phyloP scores from a whole-genome alignment of 2,113 vertebrate species.

The Strigops habroptila region DNA sequence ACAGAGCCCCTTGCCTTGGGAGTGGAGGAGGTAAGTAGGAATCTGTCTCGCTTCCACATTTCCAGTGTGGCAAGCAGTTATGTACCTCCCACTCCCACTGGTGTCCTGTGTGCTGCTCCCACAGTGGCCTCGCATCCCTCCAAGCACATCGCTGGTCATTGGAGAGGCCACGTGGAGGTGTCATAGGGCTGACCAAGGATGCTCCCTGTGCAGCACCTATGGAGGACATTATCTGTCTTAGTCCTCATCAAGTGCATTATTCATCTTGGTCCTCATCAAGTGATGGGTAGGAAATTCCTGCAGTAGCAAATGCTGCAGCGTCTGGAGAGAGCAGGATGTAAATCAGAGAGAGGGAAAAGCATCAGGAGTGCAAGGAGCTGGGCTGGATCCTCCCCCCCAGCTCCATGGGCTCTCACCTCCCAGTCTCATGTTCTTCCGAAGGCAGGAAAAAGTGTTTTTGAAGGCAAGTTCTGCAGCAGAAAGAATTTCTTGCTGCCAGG shows the following conservation, averaged over 20 bases:
- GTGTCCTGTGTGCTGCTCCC: not conserved
- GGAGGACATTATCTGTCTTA: not conserved
- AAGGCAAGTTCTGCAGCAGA: not conserved
- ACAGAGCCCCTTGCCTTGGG: no score
- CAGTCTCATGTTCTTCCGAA: accelerated
- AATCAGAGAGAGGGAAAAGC: not conserved
- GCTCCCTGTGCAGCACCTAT: not conserved
- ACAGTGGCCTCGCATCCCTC: not conserved
- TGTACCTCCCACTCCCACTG: not conserved
- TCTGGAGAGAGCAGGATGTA: accelerated
- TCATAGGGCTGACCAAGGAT: accelerated
- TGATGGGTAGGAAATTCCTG: not conserved
- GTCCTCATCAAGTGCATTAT: no score
- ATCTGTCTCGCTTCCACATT: no score
- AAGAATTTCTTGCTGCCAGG: not conserved
- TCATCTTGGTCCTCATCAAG: not conserved
- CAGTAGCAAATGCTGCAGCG: not conserved
- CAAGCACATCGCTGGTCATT: accelerated
- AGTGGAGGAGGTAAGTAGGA: no score
- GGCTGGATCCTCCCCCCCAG: not conserved
- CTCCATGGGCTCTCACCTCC: not conserved
- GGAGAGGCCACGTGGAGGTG: accelerated
- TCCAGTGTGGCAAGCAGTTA: not conserved
- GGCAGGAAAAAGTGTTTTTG: not conserved
- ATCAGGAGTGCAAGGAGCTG: not conserved